These are phyloP conservation scores for Pantelozetes paolii DNA, from an alignment of 2,888 invertebrate species.

Conservation along the genomic window DNA sequence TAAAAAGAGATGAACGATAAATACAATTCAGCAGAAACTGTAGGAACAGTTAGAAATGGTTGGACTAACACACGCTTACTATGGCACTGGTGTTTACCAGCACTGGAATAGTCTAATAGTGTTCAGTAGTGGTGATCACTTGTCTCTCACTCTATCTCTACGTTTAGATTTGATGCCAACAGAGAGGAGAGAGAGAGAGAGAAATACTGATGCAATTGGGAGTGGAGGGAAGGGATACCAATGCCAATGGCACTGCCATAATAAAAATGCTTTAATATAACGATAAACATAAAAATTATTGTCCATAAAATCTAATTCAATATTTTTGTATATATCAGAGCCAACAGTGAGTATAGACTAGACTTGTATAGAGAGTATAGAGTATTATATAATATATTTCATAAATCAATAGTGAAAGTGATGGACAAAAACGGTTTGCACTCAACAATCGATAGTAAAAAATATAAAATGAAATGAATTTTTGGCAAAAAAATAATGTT, in stretches of 20 bases:
- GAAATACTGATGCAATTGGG: neutral
- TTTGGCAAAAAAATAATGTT: no score
- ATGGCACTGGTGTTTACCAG: neutral
- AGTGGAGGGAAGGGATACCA: neutral
- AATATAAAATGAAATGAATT: no score
- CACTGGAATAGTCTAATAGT: neutral
- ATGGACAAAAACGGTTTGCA: no score
- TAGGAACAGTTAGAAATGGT: neutral
- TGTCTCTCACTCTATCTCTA: no score
- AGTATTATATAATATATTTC: no score
- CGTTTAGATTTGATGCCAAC: neutral
- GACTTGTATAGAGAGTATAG: no score
- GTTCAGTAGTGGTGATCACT: neutral
- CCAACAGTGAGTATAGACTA: no score
- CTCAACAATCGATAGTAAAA: no score
- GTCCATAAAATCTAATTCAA: conserved; percentile 4
- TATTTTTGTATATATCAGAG: neutral
- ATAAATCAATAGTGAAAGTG: no score
- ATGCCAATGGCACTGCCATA: neutral
- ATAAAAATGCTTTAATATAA: neutral
- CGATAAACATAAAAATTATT: neutral
- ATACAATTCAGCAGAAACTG: neutral
- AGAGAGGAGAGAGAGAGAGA: neutral
- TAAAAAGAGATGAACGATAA: conserved; percentile 6
- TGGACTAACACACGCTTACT: neutral